phyloP scores from a whole-genome alignment of 2,113 vertebrate genomes.

The Leptodactylus fuscus region DNA sequence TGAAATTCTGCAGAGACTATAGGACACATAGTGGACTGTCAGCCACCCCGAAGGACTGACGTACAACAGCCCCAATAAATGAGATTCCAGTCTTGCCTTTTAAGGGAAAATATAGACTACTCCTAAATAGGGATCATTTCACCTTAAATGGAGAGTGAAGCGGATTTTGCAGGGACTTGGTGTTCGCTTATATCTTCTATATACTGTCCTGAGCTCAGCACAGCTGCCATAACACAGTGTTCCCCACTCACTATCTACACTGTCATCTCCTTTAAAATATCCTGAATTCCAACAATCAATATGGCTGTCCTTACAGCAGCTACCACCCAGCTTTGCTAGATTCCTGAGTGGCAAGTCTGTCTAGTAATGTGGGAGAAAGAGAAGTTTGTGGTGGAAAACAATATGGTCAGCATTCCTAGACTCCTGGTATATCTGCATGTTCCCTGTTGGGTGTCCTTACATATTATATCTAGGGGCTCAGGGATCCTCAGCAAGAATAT shows the following conservation, averaged over 20 bases:
- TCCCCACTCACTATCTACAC: background rate
- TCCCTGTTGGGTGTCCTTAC: too few relatives aligned
- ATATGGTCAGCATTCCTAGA: too few relatives aligned
- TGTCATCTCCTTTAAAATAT: background rate
- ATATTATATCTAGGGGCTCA: too few relatives aligned
- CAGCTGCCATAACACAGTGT: background rate
- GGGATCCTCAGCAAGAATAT: background rate
- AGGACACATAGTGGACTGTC: slow-evolving; percentile 14
- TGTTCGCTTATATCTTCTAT: background rate
- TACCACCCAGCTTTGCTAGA: background rate
- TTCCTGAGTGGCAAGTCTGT: background rate
- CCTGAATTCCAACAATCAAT: background rate
- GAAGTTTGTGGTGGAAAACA: too few relatives aligned
- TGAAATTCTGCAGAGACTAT: slow-evolving; percentile 15
- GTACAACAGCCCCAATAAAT: slow-evolving; percentile 36
- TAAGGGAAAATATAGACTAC: slow-evolving; percentile 22
- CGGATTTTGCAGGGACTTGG: background rate
- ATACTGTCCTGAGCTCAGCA: background rate
- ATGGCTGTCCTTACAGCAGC: background rate
- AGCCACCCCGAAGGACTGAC: background rate
- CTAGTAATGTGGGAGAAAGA: background rate
- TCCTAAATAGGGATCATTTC: slow-evolving; percentile 32
- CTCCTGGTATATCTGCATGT: too few relatives aligned
- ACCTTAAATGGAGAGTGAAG: slow-evolving; percentile 34
- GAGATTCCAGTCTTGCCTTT: slow-evolving; percentile 12